Evolutionary conservation across 2,888 invertebrate genomes (phyloP).

Genomic region (Lampropteryx suffumata): DNA sequence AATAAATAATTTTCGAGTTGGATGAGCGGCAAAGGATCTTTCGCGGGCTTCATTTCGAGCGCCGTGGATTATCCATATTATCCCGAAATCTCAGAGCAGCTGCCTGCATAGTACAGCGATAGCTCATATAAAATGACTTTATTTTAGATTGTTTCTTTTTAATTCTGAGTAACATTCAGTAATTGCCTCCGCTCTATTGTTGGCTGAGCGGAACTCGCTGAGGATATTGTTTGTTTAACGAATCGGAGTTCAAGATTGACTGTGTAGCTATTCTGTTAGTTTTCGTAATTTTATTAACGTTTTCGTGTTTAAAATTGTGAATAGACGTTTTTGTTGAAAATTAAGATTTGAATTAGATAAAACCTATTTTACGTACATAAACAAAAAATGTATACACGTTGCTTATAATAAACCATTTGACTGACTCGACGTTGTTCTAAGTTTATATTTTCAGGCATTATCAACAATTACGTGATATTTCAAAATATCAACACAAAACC

Average conservation of each 20-base stretch:
- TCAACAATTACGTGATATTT: too few relatives aligned
- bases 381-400: too few relatives aligned
- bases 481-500: too few relatives aligned
- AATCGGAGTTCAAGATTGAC: background rate
- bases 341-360: too few relatives aligned
- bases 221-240: constrained; percentile 10
- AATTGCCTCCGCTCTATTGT: constrained; percentile 50
- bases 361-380: too few relatives aligned
- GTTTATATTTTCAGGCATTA: too few relatives aligned
- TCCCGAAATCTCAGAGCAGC: constrained; percentile 70
- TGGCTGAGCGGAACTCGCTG: constrained; percentile 21
- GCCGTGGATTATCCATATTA: constrained; percentile 74
- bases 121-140: constrained; percentile 65
- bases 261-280: constrained; percentile 13
- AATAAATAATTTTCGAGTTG: constrained; percentile 71
- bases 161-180: constrained; percentile 54
- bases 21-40: constrained; percentile 62
- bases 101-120: constrained; percentile 54
- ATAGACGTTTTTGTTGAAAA: too few relatives aligned
- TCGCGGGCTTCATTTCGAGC: constrained; percentile 67
- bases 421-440: too few relatives aligned
- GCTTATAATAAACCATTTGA: too few relatives aligned
- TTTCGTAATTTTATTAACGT: background rate
- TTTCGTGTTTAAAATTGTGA: too few relatives aligned
- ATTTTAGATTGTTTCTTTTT: constrained; percentile 63